Base-by-base conservation (phyloP, 2,113 vertebrate genomes). In the Periophthalmodon schlosseri region DNA sequence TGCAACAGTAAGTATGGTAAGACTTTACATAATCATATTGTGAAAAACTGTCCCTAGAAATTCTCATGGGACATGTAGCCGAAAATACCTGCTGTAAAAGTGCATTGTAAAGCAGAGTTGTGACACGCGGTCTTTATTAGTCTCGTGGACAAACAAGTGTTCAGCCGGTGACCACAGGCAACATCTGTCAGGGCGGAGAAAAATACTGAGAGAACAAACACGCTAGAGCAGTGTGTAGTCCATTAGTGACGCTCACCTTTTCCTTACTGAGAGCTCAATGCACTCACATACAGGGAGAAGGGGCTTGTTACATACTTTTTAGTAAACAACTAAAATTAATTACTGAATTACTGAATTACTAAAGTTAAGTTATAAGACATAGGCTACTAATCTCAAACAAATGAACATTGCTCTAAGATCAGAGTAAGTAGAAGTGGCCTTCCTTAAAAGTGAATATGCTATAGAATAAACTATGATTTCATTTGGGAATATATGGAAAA, bases 161-260 rank as follows among this genome's bases (percentile, higher is more conserved):
- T 54, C 68, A 60, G 21, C 44, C 63, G 16, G 23, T 24, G 79
- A 86, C 69, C 74, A 72, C 72, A 75, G 80, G 81, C 75, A 81
- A 85, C 90, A 91, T 88, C 86, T 91, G 89, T 70, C 82, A 44
- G 80, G 72, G 74, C 58, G 47, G 68, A 69, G 75, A 73, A 68
- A 78, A 82, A 80, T 83, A 84, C 68, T 82, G 60, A 12, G 47
- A 83, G 80, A 88, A 80, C 86, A 90, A 88, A 90, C 85, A 89
- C 77, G 24, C 79, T 68, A 4, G 6, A 20, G 80, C 67, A 11
- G 36, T 20, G 49, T 69, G 49, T 70, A 20, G 54, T 74, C 84
- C 88, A 91, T 91, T 91, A 91, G 82, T 39, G 73, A 70, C 54
- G 77, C 9, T 83, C 73, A 88, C 86, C 87, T 87, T 88, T 90